Evolutionary conservation across 2,888 invertebrate species (phyloP).

Genomic region (Pandemis heparana): DNA sequence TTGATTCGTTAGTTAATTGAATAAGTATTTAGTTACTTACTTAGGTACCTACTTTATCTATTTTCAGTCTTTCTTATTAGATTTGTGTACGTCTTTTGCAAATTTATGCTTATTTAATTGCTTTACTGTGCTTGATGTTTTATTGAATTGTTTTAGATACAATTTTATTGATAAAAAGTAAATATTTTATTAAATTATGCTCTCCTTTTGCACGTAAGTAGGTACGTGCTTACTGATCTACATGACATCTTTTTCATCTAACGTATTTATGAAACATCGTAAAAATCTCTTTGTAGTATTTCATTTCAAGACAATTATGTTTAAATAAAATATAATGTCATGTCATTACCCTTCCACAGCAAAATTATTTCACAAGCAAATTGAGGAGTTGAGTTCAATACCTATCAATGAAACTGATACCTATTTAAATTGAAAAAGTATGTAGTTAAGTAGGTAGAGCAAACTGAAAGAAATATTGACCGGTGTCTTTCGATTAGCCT

Average conservation of each 20-base stretch:
- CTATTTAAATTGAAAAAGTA: too few relatives aligned
- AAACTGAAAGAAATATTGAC: too few relatives aligned
- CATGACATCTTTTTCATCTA: neutral
- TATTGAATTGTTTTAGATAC: neutral
- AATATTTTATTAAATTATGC: neutral
- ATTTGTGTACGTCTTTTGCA: slow-evolving; percentile 1
- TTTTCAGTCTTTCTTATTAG: neutral
- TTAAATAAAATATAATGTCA: neutral
- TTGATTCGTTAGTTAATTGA: neutral
- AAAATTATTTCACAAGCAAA: neutral
- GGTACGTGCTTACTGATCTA: neutral
- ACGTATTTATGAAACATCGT: neutral
- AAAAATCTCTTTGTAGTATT: too few relatives aligned
- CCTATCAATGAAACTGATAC: too few relatives aligned
- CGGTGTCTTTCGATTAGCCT: too few relatives aligned
- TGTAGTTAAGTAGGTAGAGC: too few relatives aligned
- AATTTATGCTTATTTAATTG: neutral
- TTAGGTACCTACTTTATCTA: neutral
- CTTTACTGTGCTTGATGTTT: neutral
- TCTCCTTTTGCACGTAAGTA: neutral
- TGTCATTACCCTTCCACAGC: too few relatives aligned
- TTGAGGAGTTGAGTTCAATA: too few relatives aligned
- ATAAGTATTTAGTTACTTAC: neutral
- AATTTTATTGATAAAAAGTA: neutral
- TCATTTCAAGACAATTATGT: too few relatives aligned